Percentiles rank a stretch among this genome's conserved stretches.
These are phyloP conservation scores for Thalassophryne amazonica DNA, from an alignment of 2,797 vertebrate genomes.

Conservation along the genomic window DNA sequence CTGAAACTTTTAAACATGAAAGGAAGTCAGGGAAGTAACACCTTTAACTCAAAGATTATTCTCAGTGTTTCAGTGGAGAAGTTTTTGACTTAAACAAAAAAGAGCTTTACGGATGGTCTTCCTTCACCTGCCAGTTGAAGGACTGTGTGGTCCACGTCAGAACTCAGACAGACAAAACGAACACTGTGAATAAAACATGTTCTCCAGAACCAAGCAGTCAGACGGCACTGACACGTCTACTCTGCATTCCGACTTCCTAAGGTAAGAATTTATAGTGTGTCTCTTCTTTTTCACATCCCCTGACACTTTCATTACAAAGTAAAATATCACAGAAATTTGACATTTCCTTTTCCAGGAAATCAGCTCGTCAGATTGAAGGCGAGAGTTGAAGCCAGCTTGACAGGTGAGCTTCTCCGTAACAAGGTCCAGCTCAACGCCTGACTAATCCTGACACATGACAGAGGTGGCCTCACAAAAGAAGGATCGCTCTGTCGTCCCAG, in stretches of 20 bases:
- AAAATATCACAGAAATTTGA: conserved; percentile 63
- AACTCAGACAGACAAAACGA: conserved; percentile 15
- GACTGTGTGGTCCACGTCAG: neutral
- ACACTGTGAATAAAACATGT: conserved; percentile 70
- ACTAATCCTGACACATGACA: conserved; percentile 51
- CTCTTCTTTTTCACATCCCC: conserved; percentile 32
- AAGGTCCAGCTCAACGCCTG: conserved; percentile 32
- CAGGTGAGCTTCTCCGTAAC: conserved; percentile 48
- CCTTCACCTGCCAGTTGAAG: conserved; percentile 6
- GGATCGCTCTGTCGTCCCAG: conserved; percentile 5
- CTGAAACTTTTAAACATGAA: too few relatives aligned
- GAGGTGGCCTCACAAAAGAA: conserved; percentile 22
- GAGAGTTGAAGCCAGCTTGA: conserved; percentile 14
- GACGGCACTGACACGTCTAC: conserved; percentile 19
- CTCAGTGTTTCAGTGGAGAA: neutral
- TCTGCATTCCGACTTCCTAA: conserved; percentile 25
- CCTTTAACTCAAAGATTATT: too few relatives aligned
- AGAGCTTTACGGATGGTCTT: neutral
- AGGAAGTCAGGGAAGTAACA: too few relatives aligned
- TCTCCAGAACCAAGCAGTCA: conserved; percentile 24
- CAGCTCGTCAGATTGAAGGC: conserved; percentile 7
- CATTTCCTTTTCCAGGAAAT: conserved; percentile 26
- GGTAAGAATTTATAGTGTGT: conserved; percentile 53
- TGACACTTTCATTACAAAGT: conserved; percentile 73
- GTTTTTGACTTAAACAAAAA: neutral